phyloP scores from a whole-genome alignment of 2,888 invertebrate species.

The Thalpophila matura region DNA sequence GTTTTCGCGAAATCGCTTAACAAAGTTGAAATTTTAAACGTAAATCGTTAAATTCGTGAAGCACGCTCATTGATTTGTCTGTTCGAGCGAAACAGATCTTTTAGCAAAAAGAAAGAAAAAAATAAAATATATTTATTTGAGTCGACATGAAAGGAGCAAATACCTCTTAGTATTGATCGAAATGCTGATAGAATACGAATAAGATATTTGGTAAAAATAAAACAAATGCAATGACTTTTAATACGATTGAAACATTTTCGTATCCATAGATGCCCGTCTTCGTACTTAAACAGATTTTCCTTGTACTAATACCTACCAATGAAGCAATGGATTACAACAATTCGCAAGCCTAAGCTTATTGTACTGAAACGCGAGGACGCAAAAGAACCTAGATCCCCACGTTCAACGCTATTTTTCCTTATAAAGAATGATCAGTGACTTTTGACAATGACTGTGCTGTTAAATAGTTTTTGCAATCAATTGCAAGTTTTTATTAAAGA shows the following conservation, averaged over 20 bases:
- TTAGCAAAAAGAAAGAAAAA: too few species aligned
- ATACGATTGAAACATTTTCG: not conserved
- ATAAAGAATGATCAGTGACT: not conserved
- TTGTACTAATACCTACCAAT: not conserved
- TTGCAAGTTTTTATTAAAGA: not conserved
- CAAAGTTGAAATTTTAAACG: slow-evolving; percentile 50
- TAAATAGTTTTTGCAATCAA: slow-evolving; percentile 2
- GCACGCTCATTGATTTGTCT: slow-evolving; percentile 39
- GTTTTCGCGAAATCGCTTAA: slow-evolving; percentile 48
- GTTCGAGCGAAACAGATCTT: slow-evolving; percentile 45
- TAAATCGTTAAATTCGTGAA: slow-evolving; percentile 50
- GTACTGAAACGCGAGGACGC: slow-evolving; percentile 3
- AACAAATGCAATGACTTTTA: slow-evolving; percentile 1
- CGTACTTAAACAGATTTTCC: not conserved
- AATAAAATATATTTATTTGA: slow-evolving; percentile 37
- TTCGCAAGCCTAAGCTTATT: not conserved
- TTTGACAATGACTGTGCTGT: too few species aligned
- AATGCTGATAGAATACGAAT: too few species aligned
- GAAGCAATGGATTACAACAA: not conserved
- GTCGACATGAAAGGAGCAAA: slow-evolving; percentile 23
- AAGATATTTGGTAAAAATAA: slow-evolving; percentile 8
- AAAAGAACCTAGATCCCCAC: slow-evolving; percentile 13
- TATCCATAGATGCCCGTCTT: not conserved
- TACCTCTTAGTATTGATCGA: not conserved
- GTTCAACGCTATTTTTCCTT: slow-evolving; percentile 1